phyloP scores from a whole-genome alignment of 2,113 vertebrate species.

The Laticauda colubrina region DNA sequence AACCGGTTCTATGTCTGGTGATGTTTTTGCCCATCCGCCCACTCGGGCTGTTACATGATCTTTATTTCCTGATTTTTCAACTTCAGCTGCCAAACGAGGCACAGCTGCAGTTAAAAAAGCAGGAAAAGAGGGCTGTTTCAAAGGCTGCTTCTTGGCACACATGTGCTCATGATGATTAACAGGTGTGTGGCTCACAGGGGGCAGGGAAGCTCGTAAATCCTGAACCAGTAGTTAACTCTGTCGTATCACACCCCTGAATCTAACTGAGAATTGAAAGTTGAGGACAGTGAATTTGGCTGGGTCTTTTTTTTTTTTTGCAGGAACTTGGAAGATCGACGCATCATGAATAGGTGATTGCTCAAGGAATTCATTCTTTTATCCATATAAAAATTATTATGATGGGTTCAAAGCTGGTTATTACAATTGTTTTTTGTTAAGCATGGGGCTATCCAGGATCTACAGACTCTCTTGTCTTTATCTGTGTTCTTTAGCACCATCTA shows the following conservation, averaged over 20 bases:
- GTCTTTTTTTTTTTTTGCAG: background rate
- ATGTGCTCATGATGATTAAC: no score
- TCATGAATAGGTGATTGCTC: background rate
- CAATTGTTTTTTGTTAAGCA: conserved; percentile 12
- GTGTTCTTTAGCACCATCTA: conserved; percentile 8
- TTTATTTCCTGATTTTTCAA: no score
- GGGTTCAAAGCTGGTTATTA: conserved; percentile 12
- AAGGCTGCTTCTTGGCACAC: no score
- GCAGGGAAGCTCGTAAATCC: no score
- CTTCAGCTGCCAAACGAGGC: no score
- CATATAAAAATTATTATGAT: background rate
- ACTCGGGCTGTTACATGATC: no score
- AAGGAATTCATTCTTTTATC: conserved; percentile 6
- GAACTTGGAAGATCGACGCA: background rate
- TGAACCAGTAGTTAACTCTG: no score
- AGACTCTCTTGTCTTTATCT: background rate
- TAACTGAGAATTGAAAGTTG: background rate
- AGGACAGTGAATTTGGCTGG: background rate
- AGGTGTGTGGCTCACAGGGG: no score
- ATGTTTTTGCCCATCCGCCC: no score
- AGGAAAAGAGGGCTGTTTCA: no score
- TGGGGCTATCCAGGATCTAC: background rate
- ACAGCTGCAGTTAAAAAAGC: no score
- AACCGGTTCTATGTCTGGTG: no score
- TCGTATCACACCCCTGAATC: background rate